Evolutionary conservation across 2,113 vertebrate species (phyloP).

Genomic region (Hylia prasina): DNA sequence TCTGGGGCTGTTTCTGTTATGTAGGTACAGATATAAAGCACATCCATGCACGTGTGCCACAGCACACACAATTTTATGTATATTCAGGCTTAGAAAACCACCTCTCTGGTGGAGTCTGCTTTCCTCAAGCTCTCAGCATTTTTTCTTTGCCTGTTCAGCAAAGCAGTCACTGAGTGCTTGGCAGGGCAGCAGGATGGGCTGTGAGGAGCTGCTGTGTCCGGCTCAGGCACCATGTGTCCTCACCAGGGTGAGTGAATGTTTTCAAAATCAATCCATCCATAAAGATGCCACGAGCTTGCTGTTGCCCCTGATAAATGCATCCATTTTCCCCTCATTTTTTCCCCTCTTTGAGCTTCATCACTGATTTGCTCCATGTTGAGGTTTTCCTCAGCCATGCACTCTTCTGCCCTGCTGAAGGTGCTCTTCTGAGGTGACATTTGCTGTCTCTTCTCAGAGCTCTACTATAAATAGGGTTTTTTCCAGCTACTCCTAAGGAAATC

Average conservation of each 20-base stretch:
- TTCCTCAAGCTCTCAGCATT: neutral
- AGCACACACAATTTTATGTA: fast-evolving
- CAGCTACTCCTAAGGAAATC: neutral
- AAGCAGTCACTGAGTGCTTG: neutral
- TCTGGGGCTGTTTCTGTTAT: fast-evolving
- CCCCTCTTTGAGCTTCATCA: neutral
- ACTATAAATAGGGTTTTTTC: neutral
- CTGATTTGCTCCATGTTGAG: neutral
- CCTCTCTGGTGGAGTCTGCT: fast-evolving
- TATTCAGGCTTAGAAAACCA: neutral
- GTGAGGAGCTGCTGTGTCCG: fast-evolving
- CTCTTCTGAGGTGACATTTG: neutral
- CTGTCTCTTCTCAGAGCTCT: neutral
- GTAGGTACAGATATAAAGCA: fast-evolving
- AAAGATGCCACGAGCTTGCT: neutral
- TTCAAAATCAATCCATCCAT: neutral
- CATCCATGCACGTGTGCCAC: fast-evolving
- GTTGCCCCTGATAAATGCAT: neutral
- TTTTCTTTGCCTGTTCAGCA: neutral
- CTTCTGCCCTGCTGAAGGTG: neutral
- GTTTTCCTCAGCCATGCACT: neutral
- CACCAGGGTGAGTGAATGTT: neutral
- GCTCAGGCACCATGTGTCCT: fast-evolving
- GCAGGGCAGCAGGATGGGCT: neutral
- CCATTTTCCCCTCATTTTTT: fast-evolving